Base-by-base conservation (phyloP, 2,797 vertebrate species). In the Bradypus variegatus region DNA sequence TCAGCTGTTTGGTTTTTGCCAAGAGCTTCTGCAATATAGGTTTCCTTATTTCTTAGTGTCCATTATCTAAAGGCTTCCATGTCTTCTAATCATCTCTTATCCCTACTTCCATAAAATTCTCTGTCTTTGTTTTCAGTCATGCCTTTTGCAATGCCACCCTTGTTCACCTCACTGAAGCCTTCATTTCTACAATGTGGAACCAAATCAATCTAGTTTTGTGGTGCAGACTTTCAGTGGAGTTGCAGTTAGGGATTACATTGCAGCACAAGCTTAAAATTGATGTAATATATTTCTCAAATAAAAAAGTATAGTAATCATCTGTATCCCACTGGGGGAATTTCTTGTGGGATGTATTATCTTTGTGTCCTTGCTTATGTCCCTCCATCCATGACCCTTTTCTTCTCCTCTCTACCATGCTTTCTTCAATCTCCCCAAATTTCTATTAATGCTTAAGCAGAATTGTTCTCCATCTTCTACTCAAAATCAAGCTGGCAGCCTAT, bases 381-480 rank as follows among this genome's bases (percentile, higher is more conserved):
- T 82, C 13, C 27, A 81, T 75, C 27, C 38, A 58, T 78, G 33
- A 65, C 33, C 25, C 62, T 80, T 82, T 92, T 53, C 33, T 90
- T 88, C 81, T 70, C 41, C 19, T 93, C 58, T 73, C 25, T 78
- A 69, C 8, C 25, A 73, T 23, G 1, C 16, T 48, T 36, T 62
- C 13, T 18, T 25, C 29, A 81, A 14, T 31, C 27, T 92, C 19
- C 21, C 55, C 10, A n/a, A 90, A 72, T 94, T 86, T 36, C 25
- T 90, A 29, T 45, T 86, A n/a, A 83, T 92, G 86, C 36, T 88
- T 83, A 88, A 86, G 29, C 29, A 80, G 27, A 92, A 16, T 14
- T 77, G 4, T 48, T 88, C 41, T 86, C 86, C n/a, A 62, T 72
- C 45, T 58, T 84, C 45, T 90, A 55, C 41, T 88, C 21, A 86